Conservation (phyloP, 2,797 vertebrate genomes). For the Cynopterus sphinx region DNA sequence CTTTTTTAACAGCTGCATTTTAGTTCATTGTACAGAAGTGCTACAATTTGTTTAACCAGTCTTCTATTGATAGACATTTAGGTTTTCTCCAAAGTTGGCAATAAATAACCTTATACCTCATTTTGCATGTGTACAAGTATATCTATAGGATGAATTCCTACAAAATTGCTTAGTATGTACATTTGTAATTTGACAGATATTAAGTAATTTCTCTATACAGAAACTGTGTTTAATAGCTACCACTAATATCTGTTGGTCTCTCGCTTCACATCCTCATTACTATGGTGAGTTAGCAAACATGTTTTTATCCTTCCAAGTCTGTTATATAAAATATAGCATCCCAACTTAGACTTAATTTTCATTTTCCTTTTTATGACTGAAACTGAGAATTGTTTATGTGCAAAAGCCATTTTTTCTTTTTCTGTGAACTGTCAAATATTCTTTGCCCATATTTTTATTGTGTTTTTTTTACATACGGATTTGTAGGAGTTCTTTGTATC, state of each 20-base stretch:
- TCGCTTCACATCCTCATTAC: background rate
- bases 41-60: constrained; percentile 18
- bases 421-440: background rate
- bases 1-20: constrained; percentile 17
- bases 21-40: background rate
- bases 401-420: background rate
- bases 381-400: background rate
- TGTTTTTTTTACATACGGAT: background rate
- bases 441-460: background rate
- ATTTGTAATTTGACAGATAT: background rate
- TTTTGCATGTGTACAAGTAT: background rate
- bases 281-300: background rate
- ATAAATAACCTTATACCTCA: constrained; percentile 18
- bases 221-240: background rate
- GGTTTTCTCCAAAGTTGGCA: background rate
- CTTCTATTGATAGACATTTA: background rate
- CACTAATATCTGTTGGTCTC: background rate
- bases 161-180: background rate
- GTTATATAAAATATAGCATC: background rate
- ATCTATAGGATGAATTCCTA: constrained; percentile 6
- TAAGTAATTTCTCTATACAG: background rate
- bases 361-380: background rate
- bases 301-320: background rate
- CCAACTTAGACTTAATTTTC: background rate
- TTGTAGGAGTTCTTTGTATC: background rate